These are phyloP conservation scores for Vanacampus margaritifer DNA, from an alignment of 2,113 vertebrate species.

Conservation along the genomic window DNA sequence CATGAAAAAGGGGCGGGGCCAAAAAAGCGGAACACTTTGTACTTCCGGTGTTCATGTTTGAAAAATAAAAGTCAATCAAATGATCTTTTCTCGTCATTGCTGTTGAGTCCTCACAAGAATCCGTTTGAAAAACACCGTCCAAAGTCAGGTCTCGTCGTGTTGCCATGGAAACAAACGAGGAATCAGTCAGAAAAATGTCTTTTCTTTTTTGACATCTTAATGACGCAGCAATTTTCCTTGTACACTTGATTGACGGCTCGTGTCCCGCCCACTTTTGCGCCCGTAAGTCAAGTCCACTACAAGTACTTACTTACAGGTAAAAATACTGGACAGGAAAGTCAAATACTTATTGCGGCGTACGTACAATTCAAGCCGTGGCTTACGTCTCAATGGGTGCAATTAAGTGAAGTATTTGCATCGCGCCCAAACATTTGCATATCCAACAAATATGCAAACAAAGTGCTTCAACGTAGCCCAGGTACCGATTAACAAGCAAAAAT, in stretches of 20 bases:
- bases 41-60: slow-evolving; percentile 52
- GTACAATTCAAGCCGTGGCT: too few relatives aligned
- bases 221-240: neutral
- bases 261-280: neutral
- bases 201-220: neutral
- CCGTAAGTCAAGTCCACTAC: neutral
- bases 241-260: neutral
- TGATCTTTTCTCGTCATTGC: too few relatives aligned
- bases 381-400: too few relatives aligned
- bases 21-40: slow-evolving; percentile 33
- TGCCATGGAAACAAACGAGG: neutral
- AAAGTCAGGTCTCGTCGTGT: neutral
- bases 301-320: neutral
- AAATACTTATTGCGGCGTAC: too few relatives aligned
- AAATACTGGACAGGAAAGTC: too few relatives aligned
- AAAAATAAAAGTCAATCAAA: slow-evolving; percentile 31
- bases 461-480: too few relatives aligned
- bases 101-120: neutral
- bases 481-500: neutral
- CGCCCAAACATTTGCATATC: too few relatives aligned
- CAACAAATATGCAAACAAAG: too few relatives aligned
- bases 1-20: neutral
- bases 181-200: neutral
- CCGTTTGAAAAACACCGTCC: neutral
- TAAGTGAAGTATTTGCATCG: too few relatives aligned